These are phyloP conservation scores for Scomber scombrus DNA, from an alignment of 2,113 vertebrate genomes.

Conservation along the genomic window DNA sequence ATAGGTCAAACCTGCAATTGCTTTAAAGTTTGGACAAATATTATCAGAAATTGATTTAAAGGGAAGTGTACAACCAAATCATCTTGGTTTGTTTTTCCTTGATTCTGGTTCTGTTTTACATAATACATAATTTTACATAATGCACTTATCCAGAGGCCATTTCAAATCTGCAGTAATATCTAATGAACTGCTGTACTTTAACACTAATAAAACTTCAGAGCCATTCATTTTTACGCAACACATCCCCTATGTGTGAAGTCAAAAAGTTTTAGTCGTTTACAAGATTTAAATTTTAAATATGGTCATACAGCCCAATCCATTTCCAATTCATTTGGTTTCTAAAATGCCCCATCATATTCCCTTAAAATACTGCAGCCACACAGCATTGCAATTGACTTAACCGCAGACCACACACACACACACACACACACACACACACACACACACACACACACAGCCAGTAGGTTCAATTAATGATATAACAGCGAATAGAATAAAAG, in stretches of 20 bases:
- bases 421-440: too few relatives aligned
- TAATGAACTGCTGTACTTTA: background rate
- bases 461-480: background rate
- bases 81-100: constrained; percentile 1
- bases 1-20: constrained; percentile 42
- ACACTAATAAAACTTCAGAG: background rate
- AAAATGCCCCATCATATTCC: background rate
- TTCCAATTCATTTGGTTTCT: background rate
- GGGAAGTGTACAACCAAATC: background rate
- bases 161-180: background rate
- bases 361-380: background rate
- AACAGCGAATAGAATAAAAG: background rate
- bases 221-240: background rate
- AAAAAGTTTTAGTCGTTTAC: too few relatives aligned
- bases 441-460: background rate
- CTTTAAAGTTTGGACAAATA: constrained; percentile 54
- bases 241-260: too few relatives aligned
- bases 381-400: too few relatives aligned
- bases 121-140: background rate
- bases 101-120: background rate
- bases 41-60: constrained; percentile 18
- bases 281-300: background rate
- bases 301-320: background rate
- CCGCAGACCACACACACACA: too few relatives aligned
- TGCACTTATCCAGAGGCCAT: background rate